Evolutionary conservation across 2,888 invertebrate species (phyloP).

Genomic region (Nomada lathburiana): DNA sequence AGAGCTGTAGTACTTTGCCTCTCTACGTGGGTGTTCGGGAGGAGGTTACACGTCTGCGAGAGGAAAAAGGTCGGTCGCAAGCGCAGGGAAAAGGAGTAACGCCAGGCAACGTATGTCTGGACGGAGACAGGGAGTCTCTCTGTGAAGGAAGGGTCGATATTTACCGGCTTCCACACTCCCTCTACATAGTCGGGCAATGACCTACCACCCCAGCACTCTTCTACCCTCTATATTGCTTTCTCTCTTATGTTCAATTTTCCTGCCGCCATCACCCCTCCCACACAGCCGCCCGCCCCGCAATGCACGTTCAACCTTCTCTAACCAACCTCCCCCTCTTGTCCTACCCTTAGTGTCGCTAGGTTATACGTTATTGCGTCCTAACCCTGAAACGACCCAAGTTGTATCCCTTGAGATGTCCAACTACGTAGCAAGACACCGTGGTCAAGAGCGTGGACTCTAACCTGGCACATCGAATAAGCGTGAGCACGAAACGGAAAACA

Average conservation of each 20-base stretch:
- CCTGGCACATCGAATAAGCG: slow-evolving; percentile 28
- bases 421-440: slow-evolving; percentile 48
- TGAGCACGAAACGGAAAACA: slow-evolving; percentile 17
- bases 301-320: slow-evolving; percentile 4
- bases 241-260: slow-evolving; percentile 21
- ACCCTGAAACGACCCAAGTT: slow-evolving; percentile 59
- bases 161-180: slow-evolving; percentile 75
- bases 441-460: slow-evolving; percentile 59
- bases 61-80: slow-evolving; percentile 48
- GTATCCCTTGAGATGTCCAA: slow-evolving; percentile 51
- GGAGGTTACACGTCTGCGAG: slow-evolving; percentile 60
- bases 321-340: neutral
- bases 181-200: slow-evolving; percentile 76
- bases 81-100: slow-evolving; percentile 44
- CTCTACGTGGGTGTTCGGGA: slow-evolving; percentile 67
- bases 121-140: slow-evolving; percentile 64
- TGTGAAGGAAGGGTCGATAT: slow-evolving; percentile 80
- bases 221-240: slow-evolving; percentile 44
- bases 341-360: slow-evolving; percentile 43
- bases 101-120: slow-evolving; percentile 73
- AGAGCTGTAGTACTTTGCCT: slow-evolving; percentile 65
- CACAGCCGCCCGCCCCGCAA: neutral
- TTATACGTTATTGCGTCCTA: slow-evolving; percentile 60
- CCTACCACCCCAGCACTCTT: slow-evolving; percentile 66
- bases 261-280: neutral